Evolutionary conservation across 2,888 invertebrate species (phyloP), one percentile per base, ranked within the genome.

Genomic region (Idaea aversata): DNA sequence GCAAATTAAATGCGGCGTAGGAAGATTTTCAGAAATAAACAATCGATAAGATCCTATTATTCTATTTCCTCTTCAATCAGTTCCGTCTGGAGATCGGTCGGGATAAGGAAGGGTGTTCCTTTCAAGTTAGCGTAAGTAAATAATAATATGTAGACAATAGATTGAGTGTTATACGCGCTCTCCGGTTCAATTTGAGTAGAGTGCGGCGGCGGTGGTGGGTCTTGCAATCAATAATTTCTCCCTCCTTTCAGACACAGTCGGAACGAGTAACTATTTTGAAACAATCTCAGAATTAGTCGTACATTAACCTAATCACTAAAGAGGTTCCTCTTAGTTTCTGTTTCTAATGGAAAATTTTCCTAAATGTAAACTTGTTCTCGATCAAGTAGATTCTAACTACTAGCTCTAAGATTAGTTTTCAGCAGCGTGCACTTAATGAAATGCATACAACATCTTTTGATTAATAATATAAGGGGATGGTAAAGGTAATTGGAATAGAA

Each of bases 401-500:
- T 36, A 10, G 10, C 36, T 7, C 36, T 36, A 36, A 36, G 36
- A 25, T 25, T 25, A 25, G 25, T 25, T 25, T 25, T 25, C 25
- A 57, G 57, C 57, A 57, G 15, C 57, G 3, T 57, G 25, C 25
- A 25, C 25, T 25, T 25, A 25, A 25, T 25, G 25, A 25, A 25
- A 25, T 25, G 25, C 25, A 25, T 25, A 25, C 25, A 25, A 3
- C 25, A 25, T 25, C 25, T 25, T 25, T 25, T 25, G 25, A 25
- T 25, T 25, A 25, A 25, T 25, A 25, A 25, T 25, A 2, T 25
- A 25, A 25, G 25, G 25, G 3, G 2, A 25, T 3, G 25, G 3
- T 25, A 25, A 25, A 25, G 25, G 25, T 25, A 25, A 25, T 25
- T 25, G 25, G 25, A 25, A 25, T 25, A 82, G 80, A 82, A 84